A percentile compares a stretch with the other conserved stretches of the same genome.
phyloP scores from a whole-genome alignment of 2,113 vertebrate species.

The Butorides virescens region DNA sequence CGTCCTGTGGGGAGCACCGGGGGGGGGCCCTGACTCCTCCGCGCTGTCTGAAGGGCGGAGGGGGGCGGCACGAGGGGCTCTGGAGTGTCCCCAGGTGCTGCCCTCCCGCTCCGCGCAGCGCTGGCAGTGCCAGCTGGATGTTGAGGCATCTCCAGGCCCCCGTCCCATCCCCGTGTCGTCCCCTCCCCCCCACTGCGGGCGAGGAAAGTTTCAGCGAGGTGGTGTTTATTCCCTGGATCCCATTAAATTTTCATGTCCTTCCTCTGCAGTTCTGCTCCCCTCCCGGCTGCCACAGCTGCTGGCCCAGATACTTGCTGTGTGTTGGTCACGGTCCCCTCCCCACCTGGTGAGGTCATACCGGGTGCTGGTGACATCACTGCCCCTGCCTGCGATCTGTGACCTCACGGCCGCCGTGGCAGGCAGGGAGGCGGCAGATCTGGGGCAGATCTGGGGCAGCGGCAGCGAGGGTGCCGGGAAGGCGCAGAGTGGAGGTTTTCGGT shows the following conservation, averaged over 20 bases:
- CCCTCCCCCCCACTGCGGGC: rapidly evolving
- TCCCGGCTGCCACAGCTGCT: background rate
- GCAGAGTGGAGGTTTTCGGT: background rate
- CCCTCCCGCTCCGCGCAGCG: rapidly evolving
- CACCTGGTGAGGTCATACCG: background rate
- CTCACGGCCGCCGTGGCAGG: background rate
- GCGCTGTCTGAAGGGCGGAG: background rate
- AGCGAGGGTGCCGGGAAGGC: background rate
- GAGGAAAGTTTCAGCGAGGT: background rate
- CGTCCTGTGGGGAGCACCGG: background rate
- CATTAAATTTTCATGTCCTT: background rate
- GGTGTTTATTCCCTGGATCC: background rate
- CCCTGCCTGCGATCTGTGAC: background rate
- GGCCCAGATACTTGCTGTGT: background rate
- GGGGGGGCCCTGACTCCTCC: background rate
- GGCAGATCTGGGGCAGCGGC: background rate
- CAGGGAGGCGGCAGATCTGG: background rate
- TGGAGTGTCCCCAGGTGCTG: rapidly evolving
- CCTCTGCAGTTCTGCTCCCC: background rate
- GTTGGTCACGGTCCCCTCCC: background rate
- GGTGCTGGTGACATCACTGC: background rate
- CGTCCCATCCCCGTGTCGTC: too few relatives aligned
- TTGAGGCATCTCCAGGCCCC: background rate
- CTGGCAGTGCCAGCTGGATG: background rate
- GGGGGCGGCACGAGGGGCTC: rapidly evolving